phyloP scores from a whole-genome alignment of 2,888 invertebrate species.

The Galeopsomyia nigrocyanea region DNA sequence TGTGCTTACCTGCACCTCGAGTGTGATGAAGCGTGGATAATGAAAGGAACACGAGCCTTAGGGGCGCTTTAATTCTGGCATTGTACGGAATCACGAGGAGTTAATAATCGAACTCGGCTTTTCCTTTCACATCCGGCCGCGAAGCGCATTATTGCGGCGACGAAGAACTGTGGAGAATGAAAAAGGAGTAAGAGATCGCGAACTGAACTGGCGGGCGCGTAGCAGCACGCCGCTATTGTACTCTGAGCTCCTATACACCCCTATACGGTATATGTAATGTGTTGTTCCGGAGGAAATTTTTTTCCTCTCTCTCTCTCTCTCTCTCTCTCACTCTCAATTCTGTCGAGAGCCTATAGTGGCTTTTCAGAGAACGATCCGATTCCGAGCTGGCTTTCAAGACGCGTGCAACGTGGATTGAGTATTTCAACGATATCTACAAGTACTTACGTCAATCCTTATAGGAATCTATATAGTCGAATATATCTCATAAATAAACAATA shows the following conservation, averaged over 20 bases:
- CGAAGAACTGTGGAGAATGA: not conserved
- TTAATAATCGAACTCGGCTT: constrained; percentile 64
- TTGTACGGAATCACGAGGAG: constrained; percentile 64
- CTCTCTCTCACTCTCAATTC: not conserved
- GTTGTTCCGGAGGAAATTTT: constrained; percentile 9
- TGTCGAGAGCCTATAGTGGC: constrained; percentile 8
- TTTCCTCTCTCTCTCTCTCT: not conserved
- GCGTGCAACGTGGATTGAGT: too few species aligned
- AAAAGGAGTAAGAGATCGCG: constrained; percentile 11
- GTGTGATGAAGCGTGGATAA: constrained; percentile 61
- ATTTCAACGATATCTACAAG: too few species aligned
- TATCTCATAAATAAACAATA: too few species aligned
- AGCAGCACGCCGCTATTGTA: constrained; percentile 29
- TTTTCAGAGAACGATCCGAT: constrained; percentile 38
- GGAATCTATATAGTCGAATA: too few species aligned
- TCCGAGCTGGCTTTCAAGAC: constrained; percentile 1
- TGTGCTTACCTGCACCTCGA: constrained; percentile 64
- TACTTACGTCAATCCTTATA: too few species aligned
- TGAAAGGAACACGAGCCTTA: constrained; percentile 52
- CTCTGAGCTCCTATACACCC: constrained; percentile 13
- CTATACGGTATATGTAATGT: constrained; percentile 21
- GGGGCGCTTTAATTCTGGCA: constrained; percentile 43
- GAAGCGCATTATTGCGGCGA: constrained; percentile 55
- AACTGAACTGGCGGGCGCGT: constrained; percentile 34
- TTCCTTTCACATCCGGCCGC: constrained; percentile 56